Evolutionary conservation across 2,113 vertebrate genomes (phyloP).

Genomic region (Potamarius usumacintae): DNA sequence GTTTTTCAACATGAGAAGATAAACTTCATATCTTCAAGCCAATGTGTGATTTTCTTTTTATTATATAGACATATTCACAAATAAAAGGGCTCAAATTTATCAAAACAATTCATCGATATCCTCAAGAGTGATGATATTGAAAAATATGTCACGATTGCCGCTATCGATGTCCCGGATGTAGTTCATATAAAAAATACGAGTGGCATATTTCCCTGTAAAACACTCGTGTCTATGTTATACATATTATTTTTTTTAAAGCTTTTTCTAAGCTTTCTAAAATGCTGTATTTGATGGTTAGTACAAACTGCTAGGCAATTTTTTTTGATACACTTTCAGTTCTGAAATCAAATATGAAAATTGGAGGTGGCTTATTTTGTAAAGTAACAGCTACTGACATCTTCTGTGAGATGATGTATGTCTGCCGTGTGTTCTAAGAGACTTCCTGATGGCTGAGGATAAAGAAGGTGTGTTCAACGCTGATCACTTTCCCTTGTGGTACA

Average conservation of each 20-base stretch:
- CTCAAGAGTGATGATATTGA: no score
- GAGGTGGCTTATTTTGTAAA: neutral
- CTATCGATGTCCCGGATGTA: no score
- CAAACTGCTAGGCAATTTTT: neutral
- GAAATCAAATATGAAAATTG: neutral
- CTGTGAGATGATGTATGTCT: slow-evolving; percentile 55
- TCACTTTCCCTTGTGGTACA: slow-evolving; percentile 97
- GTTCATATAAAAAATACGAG: no score
- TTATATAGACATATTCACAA: no score
- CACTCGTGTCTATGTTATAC: neutral
- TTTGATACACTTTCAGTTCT: neutral
- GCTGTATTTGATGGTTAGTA: neutral
- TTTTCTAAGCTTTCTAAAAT: neutral
- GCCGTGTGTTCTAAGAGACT: slow-evolving; percentile 87
- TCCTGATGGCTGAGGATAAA: slow-evolving; percentile 93
- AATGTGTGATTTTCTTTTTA: no score
- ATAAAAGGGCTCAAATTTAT: no score
- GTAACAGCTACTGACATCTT: neutral
- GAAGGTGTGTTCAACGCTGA: slow-evolving; percentile 97
- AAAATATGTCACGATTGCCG: no score
- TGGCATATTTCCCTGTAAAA: no score
- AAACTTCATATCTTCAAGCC: no score
- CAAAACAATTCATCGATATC: no score
- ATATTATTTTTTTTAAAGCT: neutral
- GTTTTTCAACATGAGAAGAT: no score